These are phyloP conservation scores for Dasyurus viverrinus DNA, from an alignment of 2,113 vertebrate species.

Conservation along the genomic window DNA sequence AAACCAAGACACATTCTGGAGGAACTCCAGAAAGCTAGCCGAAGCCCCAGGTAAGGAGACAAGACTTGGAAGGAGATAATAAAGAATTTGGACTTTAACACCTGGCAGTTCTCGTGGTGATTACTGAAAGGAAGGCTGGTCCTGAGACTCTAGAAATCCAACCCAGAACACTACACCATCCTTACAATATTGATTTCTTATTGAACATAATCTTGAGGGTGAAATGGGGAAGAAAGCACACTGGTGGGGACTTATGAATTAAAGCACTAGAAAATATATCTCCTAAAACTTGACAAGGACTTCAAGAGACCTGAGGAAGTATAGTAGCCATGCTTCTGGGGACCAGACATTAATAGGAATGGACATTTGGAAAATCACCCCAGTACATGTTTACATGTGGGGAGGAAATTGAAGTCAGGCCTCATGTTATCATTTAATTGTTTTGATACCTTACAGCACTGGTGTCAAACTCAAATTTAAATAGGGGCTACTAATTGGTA, in stretches of 20 bases:
- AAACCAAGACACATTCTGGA: too few species aligned
- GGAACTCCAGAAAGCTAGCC: too few species aligned
- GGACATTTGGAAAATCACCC: not conserved
- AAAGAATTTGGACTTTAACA: too few species aligned
- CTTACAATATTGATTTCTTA: not conserved
- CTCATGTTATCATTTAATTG: not conserved
- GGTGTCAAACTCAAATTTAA: not conserved
- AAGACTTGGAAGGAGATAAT: too few species aligned
- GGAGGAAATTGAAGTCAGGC: not conserved
- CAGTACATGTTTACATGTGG: not conserved
- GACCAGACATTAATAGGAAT: not conserved
- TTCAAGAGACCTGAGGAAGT: not conserved
- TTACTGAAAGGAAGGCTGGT: too few species aligned
- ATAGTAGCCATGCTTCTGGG: not conserved
- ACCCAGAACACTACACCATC: not conserved
- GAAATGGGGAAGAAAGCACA: not conserved
- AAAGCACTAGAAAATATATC: not conserved
- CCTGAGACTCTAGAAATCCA: too few species aligned
- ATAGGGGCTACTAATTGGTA: not conserved
- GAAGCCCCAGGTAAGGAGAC: too few species aligned
- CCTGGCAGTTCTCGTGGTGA: too few species aligned
- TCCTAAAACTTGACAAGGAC: not conserved
- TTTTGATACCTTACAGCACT: not conserved
- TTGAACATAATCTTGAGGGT: not conserved
- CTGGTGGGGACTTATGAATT: not conserved